These are phyloP conservation scores for Gadus macrocephalus DNA, from an alignment of 2,113 vertebrate genomes.

Conservation along the genomic window DNA sequence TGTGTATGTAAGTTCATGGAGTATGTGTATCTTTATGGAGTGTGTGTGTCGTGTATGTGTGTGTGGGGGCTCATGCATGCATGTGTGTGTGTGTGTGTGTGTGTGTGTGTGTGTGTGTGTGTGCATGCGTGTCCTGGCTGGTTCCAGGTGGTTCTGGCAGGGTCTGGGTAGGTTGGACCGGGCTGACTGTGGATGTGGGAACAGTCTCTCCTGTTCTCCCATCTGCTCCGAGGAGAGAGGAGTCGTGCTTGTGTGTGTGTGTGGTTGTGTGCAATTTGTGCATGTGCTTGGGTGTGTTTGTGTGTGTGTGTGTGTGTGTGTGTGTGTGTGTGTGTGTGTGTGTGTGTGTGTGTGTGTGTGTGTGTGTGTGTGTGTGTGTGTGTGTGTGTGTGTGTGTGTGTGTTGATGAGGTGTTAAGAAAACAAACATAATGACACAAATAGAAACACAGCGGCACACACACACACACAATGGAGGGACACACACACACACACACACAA, in stretches of 20 bases:
- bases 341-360: conserved; percentile 8
- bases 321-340: conserved; percentile 12
- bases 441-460: not conserved
- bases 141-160: conserved; percentile 59
- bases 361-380: conserved; percentile 2
- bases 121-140: conserved; percentile 54
- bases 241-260: conserved; percentile 11
- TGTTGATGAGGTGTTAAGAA: not conserved
- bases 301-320: conserved; percentile 4
- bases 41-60: conserved; percentile 26
- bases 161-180: conserved; percentile 46
- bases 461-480: conserved; percentile 4
- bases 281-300: not conserved
- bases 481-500: not conserved
- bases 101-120: conserved; percentile 18
- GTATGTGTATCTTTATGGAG: conserved; percentile 1
- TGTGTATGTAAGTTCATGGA: not conserved
- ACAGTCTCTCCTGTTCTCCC: conserved; percentile 63
- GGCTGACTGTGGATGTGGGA: conserved; percentile 54
- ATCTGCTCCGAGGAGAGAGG: conserved; percentile 56
- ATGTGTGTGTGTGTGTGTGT: conserved; percentile 15
- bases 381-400: conserved; percentile 6
- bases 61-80: conserved; percentile 1
- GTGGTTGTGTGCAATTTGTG: conserved; percentile 7
- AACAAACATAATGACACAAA: conserved; percentile 2